These are phyloP conservation scores for Fulmarus glacialis DNA, from an alignment of 2,113 vertebrate species.

Conservation along the genomic window DNA sequence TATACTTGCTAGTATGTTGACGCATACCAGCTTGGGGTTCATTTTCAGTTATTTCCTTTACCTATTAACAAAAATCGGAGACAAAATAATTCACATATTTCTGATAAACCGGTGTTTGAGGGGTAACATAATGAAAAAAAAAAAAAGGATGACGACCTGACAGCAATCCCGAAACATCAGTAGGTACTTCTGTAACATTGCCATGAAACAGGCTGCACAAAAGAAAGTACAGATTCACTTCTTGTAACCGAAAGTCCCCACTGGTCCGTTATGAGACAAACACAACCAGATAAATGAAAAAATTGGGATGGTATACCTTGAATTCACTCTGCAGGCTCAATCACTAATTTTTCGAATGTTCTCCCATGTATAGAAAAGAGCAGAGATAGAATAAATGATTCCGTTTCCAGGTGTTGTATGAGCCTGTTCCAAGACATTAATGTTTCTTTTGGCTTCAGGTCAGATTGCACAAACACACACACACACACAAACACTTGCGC, in stretches of 20 bases:
- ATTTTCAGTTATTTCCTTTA: neutral
- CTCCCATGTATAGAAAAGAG: neutral
- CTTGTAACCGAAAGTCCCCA: neutral
- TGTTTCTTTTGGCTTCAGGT: neutral
- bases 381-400: neutral
- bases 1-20: neutral
- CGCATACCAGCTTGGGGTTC: neutral
- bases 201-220: neutral
- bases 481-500: accelerated
- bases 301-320: neutral
- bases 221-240: neutral
- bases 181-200: neutral
- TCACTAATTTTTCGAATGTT: neutral
- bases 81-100: neutral
- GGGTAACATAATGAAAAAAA: neutral
- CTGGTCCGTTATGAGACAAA: neutral
- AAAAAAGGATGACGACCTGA: neutral
- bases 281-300: neutral
- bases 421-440: neutral
- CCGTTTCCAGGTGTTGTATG: neutral
- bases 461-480: neutral
- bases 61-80: neutral
- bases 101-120: neutral
- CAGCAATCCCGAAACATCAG: neutral
- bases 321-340: neutral